Evolutionary conservation across 2,113 vertebrate species (phyloP).

Genomic region (Otolemur garnettii): DNA sequence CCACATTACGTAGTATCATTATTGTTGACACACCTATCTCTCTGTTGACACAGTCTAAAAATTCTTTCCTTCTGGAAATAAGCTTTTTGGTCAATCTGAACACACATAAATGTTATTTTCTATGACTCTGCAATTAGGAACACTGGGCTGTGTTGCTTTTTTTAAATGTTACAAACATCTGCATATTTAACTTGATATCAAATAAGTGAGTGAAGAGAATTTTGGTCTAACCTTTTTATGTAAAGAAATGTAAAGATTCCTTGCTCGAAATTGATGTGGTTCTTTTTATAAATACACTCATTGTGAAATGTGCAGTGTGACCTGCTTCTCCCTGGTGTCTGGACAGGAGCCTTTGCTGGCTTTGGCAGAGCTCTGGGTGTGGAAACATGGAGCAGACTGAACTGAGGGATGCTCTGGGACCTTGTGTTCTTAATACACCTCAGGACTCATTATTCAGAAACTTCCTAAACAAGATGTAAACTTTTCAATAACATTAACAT

Average conservation of each 20-base stretch:
- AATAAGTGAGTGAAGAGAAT: neutral
- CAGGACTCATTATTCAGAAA: neutral
- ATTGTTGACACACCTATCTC: neutral
- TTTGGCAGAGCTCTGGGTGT: neutral
- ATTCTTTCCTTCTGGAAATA: neutral
- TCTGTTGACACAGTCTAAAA: neutral
- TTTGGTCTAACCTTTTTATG: neutral
- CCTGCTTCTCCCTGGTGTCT: neutral
- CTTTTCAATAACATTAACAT: neutral
- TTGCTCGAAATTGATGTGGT: neutral
- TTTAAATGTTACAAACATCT: neutral
- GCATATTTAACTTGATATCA: conserved; percentile 2
- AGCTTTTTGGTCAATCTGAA: neutral
- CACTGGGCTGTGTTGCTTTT: neutral
- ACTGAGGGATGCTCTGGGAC: neutral
- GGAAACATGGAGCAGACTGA: neutral
- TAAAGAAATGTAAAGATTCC: neutral
- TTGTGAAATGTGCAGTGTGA: neutral
- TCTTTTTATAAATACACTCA: neutral
- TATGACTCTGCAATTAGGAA: neutral
- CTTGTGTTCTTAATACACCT: neutral
- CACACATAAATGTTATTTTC: conserved; percentile 24
- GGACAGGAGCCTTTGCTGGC: neutral
- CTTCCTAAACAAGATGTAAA: conserved; percentile 17
- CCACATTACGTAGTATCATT: neutral